Percentiles rank a stretch among this genome's conserved stretches.
Evolutionary conservation across 2,888 invertebrate genomes (phyloP).

Genomic region (Lissonota sp.): DNA sequence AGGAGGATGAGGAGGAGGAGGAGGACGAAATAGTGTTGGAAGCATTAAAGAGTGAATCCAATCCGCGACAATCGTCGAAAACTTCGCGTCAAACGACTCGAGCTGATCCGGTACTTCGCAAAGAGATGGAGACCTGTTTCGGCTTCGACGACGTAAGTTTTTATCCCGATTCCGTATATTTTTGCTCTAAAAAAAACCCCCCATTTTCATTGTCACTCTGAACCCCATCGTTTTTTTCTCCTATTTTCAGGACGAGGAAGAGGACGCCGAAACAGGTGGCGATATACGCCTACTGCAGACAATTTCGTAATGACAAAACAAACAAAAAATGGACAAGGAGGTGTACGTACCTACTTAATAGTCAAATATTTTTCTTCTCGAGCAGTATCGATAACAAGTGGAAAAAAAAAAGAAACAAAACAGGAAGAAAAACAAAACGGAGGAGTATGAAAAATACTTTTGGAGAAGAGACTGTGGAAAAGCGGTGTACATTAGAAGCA

Average conservation of each 20-base stretch:
- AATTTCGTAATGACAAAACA: conserved; percentile 80
- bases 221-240: neutral
- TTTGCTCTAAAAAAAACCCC: neutral
- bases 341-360: conserved; percentile 76
- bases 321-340: conserved; percentile 63
- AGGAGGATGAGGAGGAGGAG: conserved; percentile 81
- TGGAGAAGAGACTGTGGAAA: conserved; percentile 66
- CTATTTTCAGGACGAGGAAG: conserved; percentile 77
- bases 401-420: conserved; percentile 55
- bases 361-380: conserved; percentile 78
- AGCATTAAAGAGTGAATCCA: conserved; percentile 75
- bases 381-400: conserved; percentile 71
- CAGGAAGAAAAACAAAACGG: conserved; percentile 29
- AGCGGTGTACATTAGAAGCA: conserved; percentile 75
- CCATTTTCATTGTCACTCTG: too few species aligned
- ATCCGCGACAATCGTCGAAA: conserved; percentile 77
- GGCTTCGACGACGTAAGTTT: conserved; percentile 91
- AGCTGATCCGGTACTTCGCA: conserved; percentile 81
- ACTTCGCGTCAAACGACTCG: conserved; percentile 73
- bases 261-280: conserved; percentile 83
- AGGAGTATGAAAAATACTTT: conserved; percentile 42
- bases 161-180: conserved; percentile 3
- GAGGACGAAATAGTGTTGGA: conserved; percentile 81
- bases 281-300: conserved; percentile 81
- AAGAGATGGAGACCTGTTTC: conserved; percentile 92